phyloP scores from a whole-genome alignment of 30 jellyfish, hydroid and myxozoan genomes.

The Chrysaora quinquecirrha region DNA sequence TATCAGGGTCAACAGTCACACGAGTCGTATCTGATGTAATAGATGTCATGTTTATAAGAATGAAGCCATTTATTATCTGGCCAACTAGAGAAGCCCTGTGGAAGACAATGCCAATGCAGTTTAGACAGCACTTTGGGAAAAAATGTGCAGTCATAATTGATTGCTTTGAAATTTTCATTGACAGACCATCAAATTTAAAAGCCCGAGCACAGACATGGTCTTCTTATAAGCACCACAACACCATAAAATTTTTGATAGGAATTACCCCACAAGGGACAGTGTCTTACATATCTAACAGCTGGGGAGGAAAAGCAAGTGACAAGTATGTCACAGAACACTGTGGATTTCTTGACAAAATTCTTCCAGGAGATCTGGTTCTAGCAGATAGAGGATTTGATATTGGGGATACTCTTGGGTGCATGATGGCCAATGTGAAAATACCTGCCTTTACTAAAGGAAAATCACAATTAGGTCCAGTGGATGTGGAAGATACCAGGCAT shows the following conservation, averaged over 20 bases:
- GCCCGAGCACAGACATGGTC: constrained; percentile 36
- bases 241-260: constrained; percentile 14
- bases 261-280: constrained; percentile 8
- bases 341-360: not conserved
- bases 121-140: constrained; percentile 6
- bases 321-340: constrained; percentile 14
- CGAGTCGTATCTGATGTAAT: not conserved
- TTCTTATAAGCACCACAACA: constrained; percentile 17
- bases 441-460: constrained; percentile 28
- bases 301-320: constrained; percentile 9
- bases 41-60: not conserved
- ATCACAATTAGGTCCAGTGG: constrained; percentile 2
- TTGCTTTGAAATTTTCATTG: constrained; percentile 29
- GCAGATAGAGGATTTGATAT: constrained; percentile 14
- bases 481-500: constrained; percentile 4
- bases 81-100: not conserved
- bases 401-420: constrained; percentile 16
- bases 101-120: constrained; percentile 12
- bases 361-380: constrained; percentile 31
- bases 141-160: constrained; percentile 17
- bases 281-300: not conserved
- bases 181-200: constrained; percentile 28
- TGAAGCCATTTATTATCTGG: constrained; percentile 20
- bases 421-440: constrained; percentile 9
- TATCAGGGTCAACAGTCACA: not conserved